Evolutionary conservation across 1,140 invertebrate species (phyloP).

Genomic region (Lutraria rhynchaena): DNA sequence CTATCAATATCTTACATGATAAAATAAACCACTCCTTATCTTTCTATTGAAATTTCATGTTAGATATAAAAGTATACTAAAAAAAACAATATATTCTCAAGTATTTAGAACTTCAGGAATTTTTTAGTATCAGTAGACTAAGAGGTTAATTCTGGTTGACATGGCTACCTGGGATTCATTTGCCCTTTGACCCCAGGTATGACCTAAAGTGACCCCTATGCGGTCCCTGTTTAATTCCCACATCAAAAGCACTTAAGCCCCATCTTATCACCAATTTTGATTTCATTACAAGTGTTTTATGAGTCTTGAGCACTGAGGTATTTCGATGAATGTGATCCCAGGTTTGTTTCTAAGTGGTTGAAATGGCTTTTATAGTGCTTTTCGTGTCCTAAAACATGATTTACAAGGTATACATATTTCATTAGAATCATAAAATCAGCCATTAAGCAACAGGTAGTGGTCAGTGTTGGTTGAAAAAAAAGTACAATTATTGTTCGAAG

Average conservation of each 20-base stretch:
- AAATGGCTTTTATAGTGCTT: conserved; percentile 11
- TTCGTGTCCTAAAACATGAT: conserved; percentile 9
- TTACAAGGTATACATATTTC: conserved; percentile 11
- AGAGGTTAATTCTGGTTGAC: too few species aligned
- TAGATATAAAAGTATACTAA: too few species aligned
- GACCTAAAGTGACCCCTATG: not conserved
- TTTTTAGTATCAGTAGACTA: too few species aligned
- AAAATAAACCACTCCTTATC: too few species aligned
- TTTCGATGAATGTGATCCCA: not conserved
- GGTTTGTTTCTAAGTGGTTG: not conserved
- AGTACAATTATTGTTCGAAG: too few species aligned
- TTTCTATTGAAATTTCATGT: too few species aligned
- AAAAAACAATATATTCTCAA: too few species aligned
- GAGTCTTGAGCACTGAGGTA: not conserved
- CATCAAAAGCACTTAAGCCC: conserved; percentile 13
- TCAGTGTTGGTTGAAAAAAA: conserved; percentile 13
- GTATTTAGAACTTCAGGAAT: too few species aligned
- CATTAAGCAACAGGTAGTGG: conserved; percentile 25
- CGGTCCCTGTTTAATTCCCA: not conserved
- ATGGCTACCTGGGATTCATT: too few species aligned
- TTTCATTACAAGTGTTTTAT: conserved; percentile 10
- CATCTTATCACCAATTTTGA: not conserved
- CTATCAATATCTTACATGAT: too few species aligned
- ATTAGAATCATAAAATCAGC: conserved; percentile 7
- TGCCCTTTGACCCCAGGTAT: too few species aligned